Evolutionary conservation across 2,888 invertebrate species (phyloP), one percentile per base, ranked within the genome.

Genomic region (Oligia fasciuncula): DNA sequence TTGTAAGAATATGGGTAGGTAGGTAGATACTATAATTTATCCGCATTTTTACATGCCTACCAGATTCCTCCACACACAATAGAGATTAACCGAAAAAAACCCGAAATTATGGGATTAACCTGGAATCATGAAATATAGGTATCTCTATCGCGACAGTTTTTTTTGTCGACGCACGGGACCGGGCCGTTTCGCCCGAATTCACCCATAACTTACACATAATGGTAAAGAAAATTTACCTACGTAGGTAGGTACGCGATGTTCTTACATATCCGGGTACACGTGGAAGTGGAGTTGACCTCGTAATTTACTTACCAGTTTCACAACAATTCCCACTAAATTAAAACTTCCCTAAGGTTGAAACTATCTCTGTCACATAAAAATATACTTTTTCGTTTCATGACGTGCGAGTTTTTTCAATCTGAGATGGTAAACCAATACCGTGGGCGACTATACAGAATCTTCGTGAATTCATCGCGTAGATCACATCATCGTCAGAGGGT

Each of bases 71-170:
- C 9, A 43, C 60, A 51, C 6, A 35, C 51, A 51, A 62, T 77
- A 54, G 67, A 62, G 43, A 62, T 77, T 23, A 60, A 62, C 46
- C 23, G 46, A 83, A 54, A 57, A 51, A 78, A 40, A 2, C 54
- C 23, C n/a, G 51, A 46, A 54, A 62, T 60, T 46, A 67, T 17
- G 23, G 46, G 54, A 54, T 80, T 62, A 83, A 68, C 84, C 54
- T 83, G 79, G 49, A 68, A 83, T 83, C 84, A 83, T 80, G 78
- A 80, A 83, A 78, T 80, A 80, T 35, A 57, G 84, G n/a, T 83
- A 83, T 57, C 68, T 69, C 68, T 69, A 65, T 73, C 43, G 51
- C 68, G 40, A 54, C 46, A 63, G 81, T 54, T 81, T 51, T 54
- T 84, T 73, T 67, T 62, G 40, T 49, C 54, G 60, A 69, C 62